A percentile compares a stretch with the other conserved stretches of the same genome.
Evolutionary conservation across 1,140 invertebrate genomes (phyloP).

Genomic region (Ladona fulva): DNA sequence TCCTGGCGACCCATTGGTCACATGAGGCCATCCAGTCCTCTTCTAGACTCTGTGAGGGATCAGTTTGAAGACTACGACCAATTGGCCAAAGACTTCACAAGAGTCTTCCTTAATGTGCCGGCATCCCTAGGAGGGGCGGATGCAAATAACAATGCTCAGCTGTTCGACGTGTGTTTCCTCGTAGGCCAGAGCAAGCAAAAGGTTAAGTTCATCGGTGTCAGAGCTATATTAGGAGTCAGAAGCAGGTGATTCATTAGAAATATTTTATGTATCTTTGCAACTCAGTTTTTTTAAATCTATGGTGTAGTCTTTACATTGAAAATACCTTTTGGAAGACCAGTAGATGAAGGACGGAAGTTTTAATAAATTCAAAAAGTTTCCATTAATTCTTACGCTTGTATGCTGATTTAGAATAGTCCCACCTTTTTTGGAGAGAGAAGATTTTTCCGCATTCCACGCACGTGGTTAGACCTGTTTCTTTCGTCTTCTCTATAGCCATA

Average conservation of each 20-base stretch:
- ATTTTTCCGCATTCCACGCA: too few relatives aligned
- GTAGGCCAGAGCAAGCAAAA: conserved; percentile 87
- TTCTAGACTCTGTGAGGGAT: conserved; percentile 83
- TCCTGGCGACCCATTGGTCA: conserved; percentile 92
- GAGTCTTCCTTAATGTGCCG: conserved; percentile 67
- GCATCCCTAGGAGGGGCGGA: conserved; percentile 36
- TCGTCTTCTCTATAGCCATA: too few relatives aligned
- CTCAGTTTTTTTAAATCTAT: too few relatives aligned
- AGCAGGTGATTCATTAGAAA: conserved; percentile 50
- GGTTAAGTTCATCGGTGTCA: conserved; percentile 76
- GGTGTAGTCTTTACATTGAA: too few relatives aligned
- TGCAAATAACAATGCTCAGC: conserved; percentile 59
- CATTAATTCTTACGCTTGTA: too few relatives aligned
- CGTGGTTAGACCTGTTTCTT: too few relatives aligned
- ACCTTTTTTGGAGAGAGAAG: too few relatives aligned
- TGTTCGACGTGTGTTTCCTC: conserved; percentile 86
- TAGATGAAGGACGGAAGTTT: too few relatives aligned
- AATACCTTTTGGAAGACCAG: too few relatives aligned
- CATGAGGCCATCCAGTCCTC: conserved; percentile 84
- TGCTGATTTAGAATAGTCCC: too few relatives aligned
- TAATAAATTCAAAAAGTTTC: too few relatives aligned
- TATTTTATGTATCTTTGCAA: too few relatives aligned
- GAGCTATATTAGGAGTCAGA: conserved; percentile 82
- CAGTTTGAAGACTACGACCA: conserved; percentile 91
- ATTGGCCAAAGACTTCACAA: conserved; percentile 83